Percentiles rank a stretch among this genome's conserved stretches.
These are phyloP conservation scores for Diarsia rubi DNA, from an alignment of 2,888 invertebrate species.

Conservation along the genomic window DNA sequence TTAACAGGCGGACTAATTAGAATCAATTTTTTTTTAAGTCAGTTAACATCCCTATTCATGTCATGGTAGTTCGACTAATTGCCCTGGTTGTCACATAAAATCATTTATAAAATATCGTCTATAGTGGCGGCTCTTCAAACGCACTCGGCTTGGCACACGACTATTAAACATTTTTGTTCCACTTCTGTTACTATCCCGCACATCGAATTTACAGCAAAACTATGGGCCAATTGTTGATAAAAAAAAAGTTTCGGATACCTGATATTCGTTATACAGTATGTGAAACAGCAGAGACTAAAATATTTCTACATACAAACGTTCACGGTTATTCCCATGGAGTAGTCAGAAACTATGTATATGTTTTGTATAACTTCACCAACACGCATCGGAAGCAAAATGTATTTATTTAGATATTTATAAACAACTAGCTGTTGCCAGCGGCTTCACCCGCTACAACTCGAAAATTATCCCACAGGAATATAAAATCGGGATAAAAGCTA, in stretches of 20 bases:
- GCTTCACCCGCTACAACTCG: no score
- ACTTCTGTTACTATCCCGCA: neutral
- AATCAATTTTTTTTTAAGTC: no score
- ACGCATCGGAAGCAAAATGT: no score
- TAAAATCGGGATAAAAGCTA: no score
- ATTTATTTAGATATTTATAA: no score
- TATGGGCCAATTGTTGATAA: neutral
- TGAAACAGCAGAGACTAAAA: neutral
- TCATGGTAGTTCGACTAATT: neutral
- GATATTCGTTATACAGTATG: neutral
- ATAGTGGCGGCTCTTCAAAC: conserved; percentile 7
- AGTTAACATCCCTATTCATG: no score
- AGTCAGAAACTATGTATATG: neutral
- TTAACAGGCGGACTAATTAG: no score
- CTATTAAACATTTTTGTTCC: conserved; percentile 20
- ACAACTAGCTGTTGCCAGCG: no score
- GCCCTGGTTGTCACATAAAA: neutral
- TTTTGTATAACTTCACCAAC: no score
- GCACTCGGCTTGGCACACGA: neutral
- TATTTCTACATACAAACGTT: neutral
- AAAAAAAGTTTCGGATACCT: neutral
- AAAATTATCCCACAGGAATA: no score
- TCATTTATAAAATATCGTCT: conserved; percentile 5
- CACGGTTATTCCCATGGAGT: neutral
- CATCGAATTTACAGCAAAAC: conserved; percentile 6